Evolutionary conservation across 30 jellyfish, hydroid and myxozoan species (phyloP).

Genomic region (Nemopilema nomurai): DNA sequence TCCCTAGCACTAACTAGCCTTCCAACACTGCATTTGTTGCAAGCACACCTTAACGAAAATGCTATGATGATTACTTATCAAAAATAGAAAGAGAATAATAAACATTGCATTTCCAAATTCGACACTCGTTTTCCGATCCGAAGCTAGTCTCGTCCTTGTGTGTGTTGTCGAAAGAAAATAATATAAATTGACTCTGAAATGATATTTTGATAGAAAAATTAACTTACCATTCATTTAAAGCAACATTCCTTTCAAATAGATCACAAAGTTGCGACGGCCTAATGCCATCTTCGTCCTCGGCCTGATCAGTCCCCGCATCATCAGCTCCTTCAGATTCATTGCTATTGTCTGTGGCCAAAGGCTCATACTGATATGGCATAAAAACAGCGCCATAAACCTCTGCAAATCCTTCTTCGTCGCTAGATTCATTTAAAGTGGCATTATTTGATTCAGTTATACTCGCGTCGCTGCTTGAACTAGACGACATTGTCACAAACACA

Average conservation of each 20-base stretch:
- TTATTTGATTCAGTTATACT: background rate
- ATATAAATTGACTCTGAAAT: background rate
- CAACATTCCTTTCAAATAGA: background rate
- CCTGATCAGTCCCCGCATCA: background rate
- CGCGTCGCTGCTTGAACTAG: too few species aligned
- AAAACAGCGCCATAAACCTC: background rate
- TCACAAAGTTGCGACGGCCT: background rate
- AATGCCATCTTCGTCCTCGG: background rate
- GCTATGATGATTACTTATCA: background rate
- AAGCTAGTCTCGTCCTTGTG: background rate
- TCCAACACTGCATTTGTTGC: background rate
- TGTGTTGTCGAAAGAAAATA: background rate
- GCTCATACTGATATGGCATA: background rate
- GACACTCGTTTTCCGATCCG: background rate
- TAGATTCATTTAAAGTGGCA: background rate
- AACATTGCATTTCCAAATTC: background rate
- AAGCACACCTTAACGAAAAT: conserved; percentile 13
- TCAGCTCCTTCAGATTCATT: background rate
- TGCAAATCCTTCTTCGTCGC: background rate
- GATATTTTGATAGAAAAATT: background rate
- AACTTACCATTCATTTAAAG: background rate
- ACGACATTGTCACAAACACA: too few species aligned
- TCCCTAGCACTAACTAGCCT: conserved; percentile 4
- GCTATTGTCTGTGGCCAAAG: background rate
- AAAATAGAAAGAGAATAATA: background rate